Percentiles rank a stretch among this genome's conserved stretches.
These are phyloP conservation scores for Nycticryphes semicollaris DNA, from an alignment of 2,113 vertebrate species.

Conservation along the genomic window DNA sequence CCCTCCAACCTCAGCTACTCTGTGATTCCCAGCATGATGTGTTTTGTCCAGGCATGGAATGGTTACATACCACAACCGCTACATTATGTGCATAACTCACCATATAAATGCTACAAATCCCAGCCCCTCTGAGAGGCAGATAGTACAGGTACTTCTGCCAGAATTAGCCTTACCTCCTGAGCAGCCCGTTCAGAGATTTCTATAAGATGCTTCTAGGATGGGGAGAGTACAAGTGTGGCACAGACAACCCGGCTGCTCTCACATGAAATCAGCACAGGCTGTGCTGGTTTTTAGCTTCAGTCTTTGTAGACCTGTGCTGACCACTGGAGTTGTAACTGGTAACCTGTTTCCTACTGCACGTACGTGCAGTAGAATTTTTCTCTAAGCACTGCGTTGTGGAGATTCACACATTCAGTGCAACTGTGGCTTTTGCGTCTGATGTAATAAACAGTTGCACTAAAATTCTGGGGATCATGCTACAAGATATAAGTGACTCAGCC, in stretches of 20 bases:
- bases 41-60: neutral
- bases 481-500: neutral
- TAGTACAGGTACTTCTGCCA: neutral
- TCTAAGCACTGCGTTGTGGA: neutral
- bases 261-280: neutral
- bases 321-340: neutral
- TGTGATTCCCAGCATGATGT: neutral
- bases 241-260: neutral
- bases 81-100: neutral
- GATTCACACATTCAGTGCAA: neutral
- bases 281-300: neutral
- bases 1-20: neutral
- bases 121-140: neutral
- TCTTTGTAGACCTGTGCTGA: neutral
- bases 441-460: neutral
- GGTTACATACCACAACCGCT: neutral
- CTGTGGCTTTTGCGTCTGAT: neutral
- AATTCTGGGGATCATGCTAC: neutral
- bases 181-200: neutral
- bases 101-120: neutral
- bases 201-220: neutral
- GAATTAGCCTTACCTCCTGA: neutral
- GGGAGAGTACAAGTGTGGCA: neutral
- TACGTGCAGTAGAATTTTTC: neutral
- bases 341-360: rapidly evolving